Percentiles rank a stretch among this genome's conserved stretches.
Conservation (phyloP, 1,140 invertebrate species). For the Drosophila novamexicana region DNA sequence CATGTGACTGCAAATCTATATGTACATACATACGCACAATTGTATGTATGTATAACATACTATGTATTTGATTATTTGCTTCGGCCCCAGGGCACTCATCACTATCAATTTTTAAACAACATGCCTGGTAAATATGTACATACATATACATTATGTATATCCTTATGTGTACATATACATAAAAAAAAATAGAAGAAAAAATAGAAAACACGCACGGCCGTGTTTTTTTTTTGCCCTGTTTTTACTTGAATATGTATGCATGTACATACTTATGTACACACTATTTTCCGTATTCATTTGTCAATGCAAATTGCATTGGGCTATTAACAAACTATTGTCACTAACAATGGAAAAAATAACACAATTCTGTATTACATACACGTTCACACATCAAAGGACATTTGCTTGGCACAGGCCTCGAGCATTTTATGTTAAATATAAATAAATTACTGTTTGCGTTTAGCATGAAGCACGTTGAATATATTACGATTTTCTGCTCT, state of each 20-base stretch:
- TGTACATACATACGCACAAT: constrained; percentile 2
- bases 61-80: constrained; percentile 27
- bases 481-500: constrained; percentile 67
- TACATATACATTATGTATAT: constrained; percentile 9
- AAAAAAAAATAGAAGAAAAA: constrained; percentile 37
- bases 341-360: constrained; percentile 20
- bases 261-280: constrained; percentile 33
- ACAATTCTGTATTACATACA: constrained; percentile 44
- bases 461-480: constrained; percentile 59
- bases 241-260: constrained; percentile 14
- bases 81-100: constrained; percentile 22
- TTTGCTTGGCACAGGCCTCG: constrained; percentile 64
- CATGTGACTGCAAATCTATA: constrained; percentile 25
- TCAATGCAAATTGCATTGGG: constrained; percentile 35
- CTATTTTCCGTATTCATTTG: constrained; percentile 41
- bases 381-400: constrained; percentile 62
- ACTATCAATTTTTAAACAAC: constrained; percentile 43
- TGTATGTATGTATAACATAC: constrained; percentile 7
- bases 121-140: constrained; percentile 34
- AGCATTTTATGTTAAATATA: constrained; percentile 65
- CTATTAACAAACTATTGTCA: constrained; percentile 41
- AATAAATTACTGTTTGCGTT: constrained; percentile 55
- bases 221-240: background rate
- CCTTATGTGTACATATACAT: constrained; percentile 21
- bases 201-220: constrained; percentile 38